A percentile compares a stretch with the other conserved stretches of the same genome.
phyloP scores from a whole-genome alignment of 2,113 vertebrate genomes.

The Halcyon senegalensis region DNA sequence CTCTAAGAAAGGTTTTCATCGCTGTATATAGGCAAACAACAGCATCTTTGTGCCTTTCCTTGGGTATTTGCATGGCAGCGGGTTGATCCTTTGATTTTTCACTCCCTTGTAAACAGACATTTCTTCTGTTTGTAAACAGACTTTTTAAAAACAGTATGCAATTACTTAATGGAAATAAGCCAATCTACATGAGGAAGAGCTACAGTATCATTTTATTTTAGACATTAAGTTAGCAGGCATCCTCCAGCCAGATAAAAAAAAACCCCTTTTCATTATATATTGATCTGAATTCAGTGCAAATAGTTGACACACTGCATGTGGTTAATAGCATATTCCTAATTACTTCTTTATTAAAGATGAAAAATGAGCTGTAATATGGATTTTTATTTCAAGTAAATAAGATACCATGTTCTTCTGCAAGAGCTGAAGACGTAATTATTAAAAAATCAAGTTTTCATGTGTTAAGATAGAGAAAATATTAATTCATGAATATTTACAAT shows the following conservation, averaged over 20 bases:
- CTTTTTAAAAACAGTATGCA: neutral
- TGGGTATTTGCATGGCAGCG: neutral
- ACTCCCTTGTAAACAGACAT: neutral
- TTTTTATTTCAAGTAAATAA: neutral
- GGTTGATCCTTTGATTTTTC: neutral
- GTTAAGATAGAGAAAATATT: neutral
- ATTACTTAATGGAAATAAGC: neutral
- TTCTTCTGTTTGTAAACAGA: constrained; percentile 10
- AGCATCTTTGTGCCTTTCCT: constrained; percentile 19
- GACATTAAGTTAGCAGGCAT: neutral
- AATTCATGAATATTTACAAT: constrained; percentile 30
- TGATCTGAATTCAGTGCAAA: neutral
- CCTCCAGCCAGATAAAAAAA: neutral
- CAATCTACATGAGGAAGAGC: neutral
- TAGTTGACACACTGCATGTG: neutral
- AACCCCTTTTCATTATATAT: neutral
- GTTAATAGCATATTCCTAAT: neutral
- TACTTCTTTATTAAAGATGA: neutral
- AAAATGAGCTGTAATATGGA: neutral
- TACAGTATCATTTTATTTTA: neutral
- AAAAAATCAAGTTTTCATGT: neutral
- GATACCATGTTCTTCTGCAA: neutral
- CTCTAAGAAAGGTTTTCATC: neutral
- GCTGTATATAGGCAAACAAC: neutral
- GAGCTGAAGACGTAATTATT: neutral